Percentiles rank a stretch among this genome's conserved stretches.
These are phyloP conservation scores for Agrotis clavis DNA, from an alignment of 2,888 invertebrate genomes.

Conservation along the genomic window DNA sequence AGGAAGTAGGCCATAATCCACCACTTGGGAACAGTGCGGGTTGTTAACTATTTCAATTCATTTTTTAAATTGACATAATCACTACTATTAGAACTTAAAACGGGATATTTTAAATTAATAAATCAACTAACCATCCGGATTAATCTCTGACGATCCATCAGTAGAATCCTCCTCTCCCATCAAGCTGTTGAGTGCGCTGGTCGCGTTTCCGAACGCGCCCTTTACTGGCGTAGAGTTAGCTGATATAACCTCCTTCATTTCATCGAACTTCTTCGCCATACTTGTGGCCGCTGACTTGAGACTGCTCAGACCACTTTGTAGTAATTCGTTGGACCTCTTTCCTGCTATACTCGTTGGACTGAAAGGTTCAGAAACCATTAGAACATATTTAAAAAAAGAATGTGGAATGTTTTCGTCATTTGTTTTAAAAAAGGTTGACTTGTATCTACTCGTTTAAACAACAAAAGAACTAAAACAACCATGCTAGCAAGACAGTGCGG, in stretches of 20 bases:
- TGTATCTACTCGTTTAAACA: conserved; percentile 21
- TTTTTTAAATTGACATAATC: too few relatives aligned
- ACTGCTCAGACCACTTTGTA: conserved; percentile 96
- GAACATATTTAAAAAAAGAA: not conserved
- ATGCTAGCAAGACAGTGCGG: conserved; percentile 61
- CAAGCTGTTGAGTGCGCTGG: conserved; percentile 83
- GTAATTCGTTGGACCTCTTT: conserved; percentile 96
- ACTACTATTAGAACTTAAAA: too few relatives aligned
- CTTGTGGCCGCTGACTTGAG: conserved; percentile 96
- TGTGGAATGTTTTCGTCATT: not conserved
- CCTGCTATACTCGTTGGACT: conserved; percentile 96
- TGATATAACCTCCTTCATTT: conserved; percentile 97
- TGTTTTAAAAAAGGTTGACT: conserved; percentile 4
- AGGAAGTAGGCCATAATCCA: too few relatives aligned
- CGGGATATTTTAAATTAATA: too few relatives aligned
- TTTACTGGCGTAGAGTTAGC: conserved; percentile 97
- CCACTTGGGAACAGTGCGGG: too few relatives aligned
- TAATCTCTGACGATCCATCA: conserved; percentile 87
- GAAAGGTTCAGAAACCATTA: conserved; percentile 65
- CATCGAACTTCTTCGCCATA: conserved; percentile 97
- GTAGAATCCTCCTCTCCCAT: conserved; percentile 85
- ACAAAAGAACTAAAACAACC: conserved; percentile 45
- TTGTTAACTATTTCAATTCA: too few relatives aligned
- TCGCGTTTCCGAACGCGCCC: conserved; percentile 89
- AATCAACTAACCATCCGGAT: conserved; percentile 85